Evolutionary conservation across 2,888 invertebrate species (phyloP), one percentile per base, ranked within the genome.

Genomic region (Globia sparganii): DNA sequence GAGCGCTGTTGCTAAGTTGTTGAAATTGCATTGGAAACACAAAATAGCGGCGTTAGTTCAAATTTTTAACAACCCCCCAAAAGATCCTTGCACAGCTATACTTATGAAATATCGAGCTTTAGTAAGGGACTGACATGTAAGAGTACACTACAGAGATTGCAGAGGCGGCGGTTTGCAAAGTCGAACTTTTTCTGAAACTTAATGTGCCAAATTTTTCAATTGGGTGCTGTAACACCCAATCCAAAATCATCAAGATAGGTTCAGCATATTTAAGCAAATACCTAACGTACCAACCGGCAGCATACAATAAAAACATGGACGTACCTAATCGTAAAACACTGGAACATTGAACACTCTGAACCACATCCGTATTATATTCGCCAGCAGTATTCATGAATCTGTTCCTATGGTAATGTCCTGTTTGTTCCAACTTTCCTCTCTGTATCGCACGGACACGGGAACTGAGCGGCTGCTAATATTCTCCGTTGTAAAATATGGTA

Each of bases 401-500:
- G 46, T 34, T 40, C 21, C 46, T 72, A 77, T 72, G 80, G 46
- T 77, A 77, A 80, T 72, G 21, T 76, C 37, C 58, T 59, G 71
- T 15, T 71, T 59, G 80, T 59, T 80, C 13, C 31, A 66, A 83
- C 78, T 78, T 78, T 78, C 78, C 56, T 37, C 13, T 56, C 62
- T 0, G 75, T 37, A 25, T 4, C 21, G 40, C 28, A 5, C 49
- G 40, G 37, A 46, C 76, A 9, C 58, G 49, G 34, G 49, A n/a
- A 58, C 43, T 53, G 65, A 34, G 13, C 82, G 21, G 28, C 8
- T 58, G 56, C 64, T 49, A 56, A 58, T 40, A 25, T n/a, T 21
- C 46, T 62, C 49, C 15, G 58, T 34, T 77, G 83, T 83, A 15
- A 25, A 34, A 25, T 72, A 84, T 84, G 80, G 40, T 71, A 80